phyloP scores from a whole-genome alignment of 2,113 vertebrate genomes.

The Cyanoramphus novaezelandiae region DNA sequence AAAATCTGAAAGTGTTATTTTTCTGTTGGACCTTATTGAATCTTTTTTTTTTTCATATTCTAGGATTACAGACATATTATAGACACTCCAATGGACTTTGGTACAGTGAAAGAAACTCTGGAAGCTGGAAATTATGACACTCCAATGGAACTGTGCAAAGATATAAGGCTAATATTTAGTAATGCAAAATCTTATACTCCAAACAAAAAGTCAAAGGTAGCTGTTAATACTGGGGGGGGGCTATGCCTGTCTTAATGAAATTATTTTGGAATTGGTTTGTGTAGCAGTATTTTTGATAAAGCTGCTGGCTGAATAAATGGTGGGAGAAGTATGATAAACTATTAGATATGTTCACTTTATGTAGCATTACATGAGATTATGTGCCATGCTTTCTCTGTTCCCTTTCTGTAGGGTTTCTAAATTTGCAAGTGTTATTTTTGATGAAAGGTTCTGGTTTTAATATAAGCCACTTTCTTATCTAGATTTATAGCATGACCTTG shows the following conservation, averaged over 20 bases:
- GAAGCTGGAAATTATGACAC: constrained; percentile 89
- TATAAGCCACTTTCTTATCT: background rate
- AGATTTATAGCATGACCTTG: constrained; percentile 99
- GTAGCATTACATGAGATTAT: background rate
- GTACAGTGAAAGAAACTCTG: constrained; percentile 85
- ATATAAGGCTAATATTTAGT: constrained; percentile 91
- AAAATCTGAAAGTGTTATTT: background rate
- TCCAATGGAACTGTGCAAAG: constrained; percentile 93
- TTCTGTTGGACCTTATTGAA: background rate
- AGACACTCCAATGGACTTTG: constrained; percentile 94
- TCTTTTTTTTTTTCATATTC: background rate
- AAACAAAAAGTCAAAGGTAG: constrained; percentile 96
- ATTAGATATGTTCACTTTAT: background rate
- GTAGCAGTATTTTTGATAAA: background rate
- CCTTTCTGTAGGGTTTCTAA: background rate
- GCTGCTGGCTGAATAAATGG: background rate
- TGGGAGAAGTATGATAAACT: background rate
- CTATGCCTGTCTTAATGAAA: background rate
- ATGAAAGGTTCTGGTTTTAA: constrained; percentile 15
- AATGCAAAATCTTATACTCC: constrained; percentile 97
- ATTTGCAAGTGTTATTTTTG: background rate
- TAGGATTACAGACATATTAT: constrained; percentile 94
- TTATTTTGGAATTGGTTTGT: background rate
- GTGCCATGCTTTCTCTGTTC: background rate
- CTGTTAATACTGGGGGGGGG: background rate